Percentiles rank a stretch among this genome's conserved stretches.
Evolutionary conservation across 2,888 invertebrate species (phyloP).

Genomic region (Athalia circularis): DNA sequence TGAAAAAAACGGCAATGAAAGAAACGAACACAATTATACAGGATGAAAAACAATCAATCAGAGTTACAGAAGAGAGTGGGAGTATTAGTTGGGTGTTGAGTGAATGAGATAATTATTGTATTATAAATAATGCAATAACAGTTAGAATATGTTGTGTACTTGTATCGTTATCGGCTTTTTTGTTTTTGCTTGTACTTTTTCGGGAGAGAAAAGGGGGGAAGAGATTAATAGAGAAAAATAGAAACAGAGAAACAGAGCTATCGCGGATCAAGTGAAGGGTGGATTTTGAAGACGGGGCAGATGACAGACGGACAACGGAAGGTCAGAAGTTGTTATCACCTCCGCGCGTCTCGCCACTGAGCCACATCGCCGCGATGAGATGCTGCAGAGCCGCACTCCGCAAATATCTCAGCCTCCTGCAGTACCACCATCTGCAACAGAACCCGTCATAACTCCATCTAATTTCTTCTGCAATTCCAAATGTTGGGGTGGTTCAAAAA

Average conservation of each 20-base stretch:
- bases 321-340: conserved; percentile 73
- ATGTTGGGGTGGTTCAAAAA: neutral
- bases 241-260: neutral
- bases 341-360: conserved; percentile 70
- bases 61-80: no score
- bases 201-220: no score
- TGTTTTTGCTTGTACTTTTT: no score
- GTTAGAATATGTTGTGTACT: no score
- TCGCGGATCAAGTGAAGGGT: neutral
- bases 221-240: no score
- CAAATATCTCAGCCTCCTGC: conserved; percentile 60
- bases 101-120: no score
- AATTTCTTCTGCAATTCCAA: neutral
- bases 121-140: no score
- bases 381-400: conserved; percentile 59
- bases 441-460: neutral
- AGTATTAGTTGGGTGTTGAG: no score
- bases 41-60: no score
- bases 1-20: no score
- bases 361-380: conserved; percentile 67
- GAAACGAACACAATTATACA: no score
- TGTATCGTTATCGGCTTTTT: no score
- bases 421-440: conserved; percentile 65
- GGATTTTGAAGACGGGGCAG: conserved; percentile 3
- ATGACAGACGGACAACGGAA: conserved; percentile 57